phyloP scores from a whole-genome alignment of 2,888 invertebrate species.

The Ophion obscuratus region DNA sequence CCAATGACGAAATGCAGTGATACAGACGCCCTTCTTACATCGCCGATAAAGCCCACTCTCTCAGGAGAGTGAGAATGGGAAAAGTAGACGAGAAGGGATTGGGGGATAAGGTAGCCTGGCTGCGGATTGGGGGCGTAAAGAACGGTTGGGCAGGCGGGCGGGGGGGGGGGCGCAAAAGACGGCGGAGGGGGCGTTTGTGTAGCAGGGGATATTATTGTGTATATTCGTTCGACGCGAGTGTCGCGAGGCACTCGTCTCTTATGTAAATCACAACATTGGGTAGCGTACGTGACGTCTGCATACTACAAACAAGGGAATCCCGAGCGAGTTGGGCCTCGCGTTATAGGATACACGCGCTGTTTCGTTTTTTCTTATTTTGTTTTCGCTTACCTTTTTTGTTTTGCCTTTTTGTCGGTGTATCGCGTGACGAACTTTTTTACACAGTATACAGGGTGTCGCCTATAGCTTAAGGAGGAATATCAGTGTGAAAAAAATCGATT shows the following conservation, averaged over 20 bases:
- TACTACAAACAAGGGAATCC: conserved; percentile 44
- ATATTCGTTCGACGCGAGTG: conserved; percentile 36
- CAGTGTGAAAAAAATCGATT: too few species aligned
- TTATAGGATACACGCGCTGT: neutral
- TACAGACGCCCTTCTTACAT: conserved; percentile 48
- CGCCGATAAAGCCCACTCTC: conserved; percentile 39
- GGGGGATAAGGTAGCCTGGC: neutral
- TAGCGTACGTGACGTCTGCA: conserved; percentile 39
- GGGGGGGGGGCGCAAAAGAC: neutral
- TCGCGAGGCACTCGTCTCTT: conserved; percentile 59
- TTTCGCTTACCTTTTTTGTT: too few species aligned
- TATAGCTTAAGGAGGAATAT: too few species aligned
- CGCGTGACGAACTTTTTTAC: neutral
- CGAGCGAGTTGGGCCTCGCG: conserved; percentile 41
- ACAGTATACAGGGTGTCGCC: neutral
- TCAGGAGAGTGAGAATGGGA: conserved; percentile 24
- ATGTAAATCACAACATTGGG: conserved; percentile 61
- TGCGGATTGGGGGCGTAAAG: neutral
- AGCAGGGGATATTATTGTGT: conserved; percentile 28
- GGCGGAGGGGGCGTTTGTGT: too few species aligned
- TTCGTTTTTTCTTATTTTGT: neutral
- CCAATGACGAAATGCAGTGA: conserved; percentile 44
- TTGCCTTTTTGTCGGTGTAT: neutral
- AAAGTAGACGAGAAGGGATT: neutral
- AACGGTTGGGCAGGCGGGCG: neutral